Conservation (phyloP, 2,797 vertebrate genomes). For the Tokudaia tokunoshimensis region DNA sequence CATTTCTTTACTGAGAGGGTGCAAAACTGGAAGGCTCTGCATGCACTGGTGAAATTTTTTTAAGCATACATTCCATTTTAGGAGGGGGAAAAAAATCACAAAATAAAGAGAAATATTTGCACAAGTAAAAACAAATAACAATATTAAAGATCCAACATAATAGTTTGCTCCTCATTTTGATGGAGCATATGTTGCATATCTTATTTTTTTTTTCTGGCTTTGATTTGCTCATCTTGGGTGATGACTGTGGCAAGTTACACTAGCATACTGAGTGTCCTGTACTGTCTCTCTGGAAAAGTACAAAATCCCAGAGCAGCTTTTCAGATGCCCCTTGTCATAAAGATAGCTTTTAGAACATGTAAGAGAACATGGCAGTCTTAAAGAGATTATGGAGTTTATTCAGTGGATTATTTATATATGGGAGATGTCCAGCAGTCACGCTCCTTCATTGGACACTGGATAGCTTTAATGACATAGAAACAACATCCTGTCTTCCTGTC, state of each 20-base stretch:
- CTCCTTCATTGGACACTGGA: not conserved
- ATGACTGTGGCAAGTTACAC: not conserved
- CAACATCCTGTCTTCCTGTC: not conserved
- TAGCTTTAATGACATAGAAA: not conserved
- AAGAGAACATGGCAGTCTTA: not conserved
- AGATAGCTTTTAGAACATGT: not conserved
- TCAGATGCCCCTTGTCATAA: not conserved
- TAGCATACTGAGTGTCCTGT: not conserved
- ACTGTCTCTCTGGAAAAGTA: not conserved
- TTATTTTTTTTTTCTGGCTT: constrained; percentile 11
- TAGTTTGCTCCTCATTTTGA: constrained; percentile 16
- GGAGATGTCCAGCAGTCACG: not conserved
- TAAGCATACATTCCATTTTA: not conserved
- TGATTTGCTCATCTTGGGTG: not conserved
- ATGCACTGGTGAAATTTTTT: constrained; percentile 26
- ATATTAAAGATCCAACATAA: constrained; percentile 29
- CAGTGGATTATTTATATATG: not conserved
- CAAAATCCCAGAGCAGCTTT: not conserved
- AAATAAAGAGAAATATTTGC: constrained; percentile 58
- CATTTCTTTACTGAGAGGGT: not conserved
- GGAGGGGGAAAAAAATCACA: constrained; percentile 20
- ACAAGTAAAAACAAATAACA: not conserved
- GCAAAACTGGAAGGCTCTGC: constrained; percentile 44
- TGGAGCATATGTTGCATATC: not conserved
- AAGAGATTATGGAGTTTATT: not conserved